Percentiles rank a stretch among this genome's conserved stretches.
phyloP scores from a whole-genome alignment of 2,888 invertebrate genomes.

The Dasypolia templi region DNA sequence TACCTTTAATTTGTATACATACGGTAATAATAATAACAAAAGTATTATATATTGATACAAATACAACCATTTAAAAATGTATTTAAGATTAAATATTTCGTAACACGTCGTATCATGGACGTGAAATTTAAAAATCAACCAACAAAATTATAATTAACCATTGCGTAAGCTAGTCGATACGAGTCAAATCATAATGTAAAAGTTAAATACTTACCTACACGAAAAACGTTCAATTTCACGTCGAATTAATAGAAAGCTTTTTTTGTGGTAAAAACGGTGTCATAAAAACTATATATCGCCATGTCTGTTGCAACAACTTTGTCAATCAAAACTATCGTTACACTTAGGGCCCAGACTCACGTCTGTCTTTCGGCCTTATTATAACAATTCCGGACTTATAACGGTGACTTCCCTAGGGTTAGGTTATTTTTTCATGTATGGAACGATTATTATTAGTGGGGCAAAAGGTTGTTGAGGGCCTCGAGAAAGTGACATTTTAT shows the following conservation, averaged over 20 bases:
- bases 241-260: conserved; percentile 60
- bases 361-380: conserved; percentile 5
- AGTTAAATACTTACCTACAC: conserved; percentile 49
- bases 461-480: not conserved
- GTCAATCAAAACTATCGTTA: conserved; percentile 63
- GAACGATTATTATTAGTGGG: not conserved
- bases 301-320: conserved; percentile 61
- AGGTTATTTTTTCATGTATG: not conserved
- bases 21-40: no score
- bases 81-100: no score
- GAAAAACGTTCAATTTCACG: conserved; percentile 65
- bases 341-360: conserved; percentile 41
- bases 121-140: not conserved
- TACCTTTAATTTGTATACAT: not conserved
- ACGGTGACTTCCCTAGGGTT: not conserved
- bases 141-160: conserved; percentile 12
- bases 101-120: no score
- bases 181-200: conserved; percentile 26
- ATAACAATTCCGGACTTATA: not conserved
- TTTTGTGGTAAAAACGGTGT: conserved; percentile 53
- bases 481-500: not conserved
- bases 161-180: conserved; percentile 30
- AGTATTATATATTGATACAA: no score
- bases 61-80: no score
- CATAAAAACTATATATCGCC: conserved; percentile 61